Conservation (phyloP, 2,888 invertebrate genomes). For the Andrena camellia region DNA sequence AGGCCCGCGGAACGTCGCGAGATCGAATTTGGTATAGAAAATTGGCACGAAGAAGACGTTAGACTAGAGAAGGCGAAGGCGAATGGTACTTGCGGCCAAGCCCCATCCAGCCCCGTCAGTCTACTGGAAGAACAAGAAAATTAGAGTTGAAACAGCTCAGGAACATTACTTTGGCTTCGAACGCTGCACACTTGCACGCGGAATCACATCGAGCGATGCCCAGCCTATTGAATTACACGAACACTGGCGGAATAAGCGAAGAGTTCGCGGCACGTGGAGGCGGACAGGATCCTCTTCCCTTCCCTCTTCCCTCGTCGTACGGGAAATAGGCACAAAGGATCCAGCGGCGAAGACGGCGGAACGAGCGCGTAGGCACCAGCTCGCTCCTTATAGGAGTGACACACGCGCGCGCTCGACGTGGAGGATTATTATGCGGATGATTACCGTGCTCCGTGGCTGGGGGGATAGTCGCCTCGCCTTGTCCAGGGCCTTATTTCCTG, state of each 20-base stretch:
- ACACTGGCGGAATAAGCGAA: slow-evolving; percentile 17
- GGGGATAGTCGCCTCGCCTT: slow-evolving; percentile 42
- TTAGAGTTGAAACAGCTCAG: slow-evolving; percentile 1
- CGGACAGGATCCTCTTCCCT: slow-evolving; percentile 76
- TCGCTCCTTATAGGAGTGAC: slow-evolving; percentile 77
- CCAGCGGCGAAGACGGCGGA: slow-evolving; percentile 42
- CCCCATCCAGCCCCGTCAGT: neutral
- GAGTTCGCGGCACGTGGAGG: slow-evolving; percentile 70
- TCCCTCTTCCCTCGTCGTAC: slow-evolving; percentile 13
- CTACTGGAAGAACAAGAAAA: neutral
- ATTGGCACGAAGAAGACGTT: too few relatives aligned
- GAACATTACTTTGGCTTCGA: slow-evolving; percentile 10
- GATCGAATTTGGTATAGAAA: too few relatives aligned
- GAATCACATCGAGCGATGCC: slow-evolving; percentile 2
- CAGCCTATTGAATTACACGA: slow-evolving; percentile 12
- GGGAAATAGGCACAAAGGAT: slow-evolving; percentile 58
- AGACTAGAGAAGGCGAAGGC: neutral
- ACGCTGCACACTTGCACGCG: neutral
- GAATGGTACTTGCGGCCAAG: neutral
- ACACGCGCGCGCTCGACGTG: slow-evolving; percentile 68
- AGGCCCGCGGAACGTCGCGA: too few relatives aligned
- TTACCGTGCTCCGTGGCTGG: slow-evolving; percentile 60
- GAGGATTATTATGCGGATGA: slow-evolving; percentile 73
- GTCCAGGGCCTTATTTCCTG: slow-evolving; percentile 42
- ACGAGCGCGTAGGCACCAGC: slow-evolving; percentile 66